Evolutionary conservation across 92 coral and sea anemone genomes (phyloP), one percentile per base, ranked within the genome.

Genomic region (Siderastrea siderea): DNA sequence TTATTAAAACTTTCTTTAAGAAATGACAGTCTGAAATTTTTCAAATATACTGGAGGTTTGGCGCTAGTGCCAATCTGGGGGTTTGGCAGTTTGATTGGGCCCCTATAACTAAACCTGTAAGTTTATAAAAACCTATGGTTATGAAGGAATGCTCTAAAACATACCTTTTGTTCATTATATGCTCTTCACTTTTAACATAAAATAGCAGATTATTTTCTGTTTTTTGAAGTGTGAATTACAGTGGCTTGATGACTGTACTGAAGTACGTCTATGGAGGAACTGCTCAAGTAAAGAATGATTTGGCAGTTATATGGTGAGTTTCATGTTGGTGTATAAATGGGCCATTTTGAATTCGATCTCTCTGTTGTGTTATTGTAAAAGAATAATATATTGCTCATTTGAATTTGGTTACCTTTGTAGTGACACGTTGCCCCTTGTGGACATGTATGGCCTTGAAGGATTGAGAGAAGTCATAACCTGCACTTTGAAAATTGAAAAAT

Each of bases 401-500:
- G 12, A 59, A 7, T 61, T 10, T 14, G 16, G 15, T 55, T 1
- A 15, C 13, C 12, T 47, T 87, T 86, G 71, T 75, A 93, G 98
- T 78, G 95, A 95, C 15, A 87, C 95, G 17, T 72, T 94, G 38
- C 90, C 88, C 10, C 88, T 98, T 47, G 94, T 98, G 59, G 99
- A 98, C 82, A 98, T 98, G 99, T 98, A 98, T 76, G 94, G 94
- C 17, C 78, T 98, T 54, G 92, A 90, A 57, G 95, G 96, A 67
- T 55, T 98, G 75, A 94, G 82, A 64, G 92, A 94, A 78, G 91
- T 95, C 10, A 91, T 96, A 17, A 68, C 16, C 47, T 83, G 91
- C 52, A 84, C 92, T 50, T 89, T 98, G 16, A 95, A 77, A 90
- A 91, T 98, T 51, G 93, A 90, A 50, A 91, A 89, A 55, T 98